A percentile compares a stretch with the other conserved stretches of the same genome.
Conservation (phyloP, 2,797 vertebrate genomes). For the Myotis planiceps region DNA sequence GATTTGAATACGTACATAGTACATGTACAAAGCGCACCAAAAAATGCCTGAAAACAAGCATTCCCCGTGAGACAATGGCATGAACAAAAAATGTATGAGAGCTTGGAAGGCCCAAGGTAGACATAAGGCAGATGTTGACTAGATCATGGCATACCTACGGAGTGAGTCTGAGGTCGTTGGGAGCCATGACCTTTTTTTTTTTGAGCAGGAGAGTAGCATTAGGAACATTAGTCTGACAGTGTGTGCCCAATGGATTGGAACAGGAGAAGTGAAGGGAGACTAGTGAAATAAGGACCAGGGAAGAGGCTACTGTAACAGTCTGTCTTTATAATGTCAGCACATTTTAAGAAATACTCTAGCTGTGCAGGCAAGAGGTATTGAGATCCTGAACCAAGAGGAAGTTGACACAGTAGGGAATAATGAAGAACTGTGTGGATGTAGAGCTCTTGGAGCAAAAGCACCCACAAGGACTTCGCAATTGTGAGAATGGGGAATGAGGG, state of each 20-base stretch:
- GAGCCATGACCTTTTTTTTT: neutral
- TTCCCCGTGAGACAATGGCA: neutral
- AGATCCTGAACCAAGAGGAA: constrained; percentile 23
- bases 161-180: neutral
- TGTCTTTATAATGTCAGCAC: neutral
- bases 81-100: neutral
- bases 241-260: neutral
- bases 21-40: neutral
- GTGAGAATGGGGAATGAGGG: neutral
- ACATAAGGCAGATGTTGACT: neutral
- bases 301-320: neutral
- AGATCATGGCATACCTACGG: neutral
- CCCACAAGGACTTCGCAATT: neutral
- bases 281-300: neutral
- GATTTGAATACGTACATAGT: neutral
- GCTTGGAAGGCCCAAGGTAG: neutral
- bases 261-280: neutral
- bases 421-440: neutral
- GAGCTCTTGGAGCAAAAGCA: neutral
- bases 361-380: neutral
- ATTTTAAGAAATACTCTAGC: constrained; percentile 24
- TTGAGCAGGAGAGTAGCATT: neutral
- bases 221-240: neutral
- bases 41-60: neutral
- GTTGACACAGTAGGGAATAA: constrained; percentile 31